These are phyloP conservation scores for Apogon hyalosoma DNA, from an alignment of 2,797 vertebrate genomes.

Conservation along the genomic window DNA sequence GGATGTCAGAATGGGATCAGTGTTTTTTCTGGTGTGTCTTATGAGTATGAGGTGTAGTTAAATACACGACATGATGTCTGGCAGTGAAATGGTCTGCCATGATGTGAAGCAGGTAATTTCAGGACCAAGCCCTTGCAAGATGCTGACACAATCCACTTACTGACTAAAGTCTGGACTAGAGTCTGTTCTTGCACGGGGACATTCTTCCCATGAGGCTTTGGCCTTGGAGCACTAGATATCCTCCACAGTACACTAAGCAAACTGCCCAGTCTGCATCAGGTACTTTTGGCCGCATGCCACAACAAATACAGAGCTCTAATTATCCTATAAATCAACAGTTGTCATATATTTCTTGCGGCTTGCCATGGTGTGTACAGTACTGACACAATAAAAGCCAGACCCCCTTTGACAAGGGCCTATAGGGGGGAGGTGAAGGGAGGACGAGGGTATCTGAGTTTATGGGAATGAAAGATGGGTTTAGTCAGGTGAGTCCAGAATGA, in stretches of 20 bases:
- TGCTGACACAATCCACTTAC: constrained; percentile 24
- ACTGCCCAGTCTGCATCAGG: constrained; percentile 66
- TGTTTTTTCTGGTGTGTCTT: constrained; percentile 69
- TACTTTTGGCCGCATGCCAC: constrained; percentile 74
- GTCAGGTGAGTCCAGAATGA: constrained; percentile 55
- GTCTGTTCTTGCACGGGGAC: constrained; percentile 36
- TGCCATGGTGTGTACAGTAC: constrained; percentile 62
- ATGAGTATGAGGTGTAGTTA: constrained; percentile 46
- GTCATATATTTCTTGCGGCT: constrained; percentile 70
- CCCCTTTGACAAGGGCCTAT: constrained; percentile 50
- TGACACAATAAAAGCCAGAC: constrained; percentile 77
- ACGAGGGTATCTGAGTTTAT: constrained; percentile 52
- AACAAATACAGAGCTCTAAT: constrained; percentile 76
- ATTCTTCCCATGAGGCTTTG: constrained; percentile 34
- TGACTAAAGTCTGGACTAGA: constrained; percentile 19
- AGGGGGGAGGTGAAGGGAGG: constrained; percentile 33
- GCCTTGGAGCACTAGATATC: constrained; percentile 39
- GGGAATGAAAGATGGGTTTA: constrained; percentile 52
- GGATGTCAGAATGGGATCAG: constrained; percentile 57
- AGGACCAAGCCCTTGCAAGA: constrained; percentile 13
- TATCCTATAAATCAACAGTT: constrained; percentile 83
- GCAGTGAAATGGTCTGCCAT: constrained; percentile 31
- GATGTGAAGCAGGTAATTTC: constrained; percentile 54
- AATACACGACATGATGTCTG: constrained; percentile 41
- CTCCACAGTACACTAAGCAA: constrained; percentile 51